Base-by-base conservation (phyloP, 2,797 vertebrate genomes). In the Urophycis tenuis region DNA sequence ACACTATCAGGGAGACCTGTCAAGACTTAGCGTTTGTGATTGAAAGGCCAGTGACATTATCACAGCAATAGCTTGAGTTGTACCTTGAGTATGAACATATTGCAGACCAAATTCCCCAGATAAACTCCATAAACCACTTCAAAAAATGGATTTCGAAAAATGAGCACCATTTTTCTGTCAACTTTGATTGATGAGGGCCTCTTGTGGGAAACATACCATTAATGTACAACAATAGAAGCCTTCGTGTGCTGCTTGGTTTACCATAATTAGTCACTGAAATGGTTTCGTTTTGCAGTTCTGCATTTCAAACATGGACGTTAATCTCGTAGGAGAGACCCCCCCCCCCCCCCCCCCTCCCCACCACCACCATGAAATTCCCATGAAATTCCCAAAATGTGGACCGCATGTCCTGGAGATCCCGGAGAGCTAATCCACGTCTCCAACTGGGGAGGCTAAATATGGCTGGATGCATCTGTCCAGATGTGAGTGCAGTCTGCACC, bases 401-500 rank as follows among this genome's bases (percentile, higher is more conserved):
- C 8, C 53, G n/a, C 53, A 60, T 67, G n/a, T 29, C 60, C 11
- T 67, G 60, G 25, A 67, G 1, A 67, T 25, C 9, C 25, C n/a
- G 71, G 69, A 69, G 75, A 82, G 79, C 82, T 91, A 90, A 92
- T 92, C 90, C 79, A 80, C 69, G 72, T 86, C 81, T 74, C 79
- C 74, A 81, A 77, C 82, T 83, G 80, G 78, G 81, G 78, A 79
- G 82, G 85, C 88, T 90, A 91, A 91, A 93, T 87, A 90, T 88
- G 89, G 87, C 86, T 79, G 81, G 49, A 71, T 76, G 74, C 81
- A 82, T 84, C 84, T 85, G 83, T 83, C 92, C 91, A 92, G 91
- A 92, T 92, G 91, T 91, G 83, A 83, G 77, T 78, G 87, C 76
- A 85, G 81, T 71, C 5, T 84, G 89, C 92, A 94, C 92, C 92